Percentiles rank a stretch among this genome's conserved stretches.
phyloP scores from a whole-genome alignment of 2,888 invertebrate genomes.

The Drosophila dives region DNA sequence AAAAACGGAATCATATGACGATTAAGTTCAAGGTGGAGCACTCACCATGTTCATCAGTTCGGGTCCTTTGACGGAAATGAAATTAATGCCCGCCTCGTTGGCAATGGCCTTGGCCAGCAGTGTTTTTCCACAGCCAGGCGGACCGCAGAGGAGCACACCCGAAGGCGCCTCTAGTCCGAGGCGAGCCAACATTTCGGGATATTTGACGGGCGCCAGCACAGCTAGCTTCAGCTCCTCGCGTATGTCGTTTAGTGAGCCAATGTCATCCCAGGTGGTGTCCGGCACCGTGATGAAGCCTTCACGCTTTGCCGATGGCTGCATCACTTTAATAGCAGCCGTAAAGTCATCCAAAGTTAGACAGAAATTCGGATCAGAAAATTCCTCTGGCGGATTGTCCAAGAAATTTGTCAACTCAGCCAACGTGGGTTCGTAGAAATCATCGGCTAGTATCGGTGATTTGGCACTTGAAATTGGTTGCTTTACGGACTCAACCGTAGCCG shows the following conservation, averaged over 20 bases:
- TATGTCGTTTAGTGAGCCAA: slow-evolving; percentile 95
- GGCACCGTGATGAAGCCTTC: slow-evolving; percentile 99
- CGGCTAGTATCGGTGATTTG: slow-evolving; percentile 13
- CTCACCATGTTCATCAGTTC: slow-evolving; percentile 98
- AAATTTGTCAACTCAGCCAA: slow-evolving; percentile 88
- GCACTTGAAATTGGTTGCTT: slow-evolving; percentile 1
- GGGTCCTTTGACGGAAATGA: slow-evolving; percentile 99
- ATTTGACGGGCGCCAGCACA: slow-evolving; percentile 96
- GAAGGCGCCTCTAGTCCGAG: slow-evolving; percentile 93
- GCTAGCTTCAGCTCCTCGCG: slow-evolving; percentile 95
- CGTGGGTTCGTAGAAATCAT: slow-evolving; percentile 77
- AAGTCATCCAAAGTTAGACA: slow-evolving; percentile 92
- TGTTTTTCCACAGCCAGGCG: slow-evolving; percentile 98
- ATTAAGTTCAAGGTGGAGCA: background rate
- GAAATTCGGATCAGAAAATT: slow-evolving; percentile 88
- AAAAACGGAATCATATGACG: background rate
- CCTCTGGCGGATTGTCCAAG: slow-evolving; percentile 88
- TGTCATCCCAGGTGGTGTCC: slow-evolving; percentile 98
- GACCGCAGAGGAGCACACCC: slow-evolving; percentile 97
- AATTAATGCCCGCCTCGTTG: slow-evolving; percentile 99
- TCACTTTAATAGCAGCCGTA: slow-evolving; percentile 90
- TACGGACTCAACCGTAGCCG: background rate
- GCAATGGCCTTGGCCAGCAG: slow-evolving; percentile 98
- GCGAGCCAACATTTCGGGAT: slow-evolving; percentile 91
- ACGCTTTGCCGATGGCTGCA: slow-evolving; percentile 96